Evolutionary conservation across 2,797 vertebrate genomes (phyloP).

Genomic region (Pyrocephalus nanus): DNA sequence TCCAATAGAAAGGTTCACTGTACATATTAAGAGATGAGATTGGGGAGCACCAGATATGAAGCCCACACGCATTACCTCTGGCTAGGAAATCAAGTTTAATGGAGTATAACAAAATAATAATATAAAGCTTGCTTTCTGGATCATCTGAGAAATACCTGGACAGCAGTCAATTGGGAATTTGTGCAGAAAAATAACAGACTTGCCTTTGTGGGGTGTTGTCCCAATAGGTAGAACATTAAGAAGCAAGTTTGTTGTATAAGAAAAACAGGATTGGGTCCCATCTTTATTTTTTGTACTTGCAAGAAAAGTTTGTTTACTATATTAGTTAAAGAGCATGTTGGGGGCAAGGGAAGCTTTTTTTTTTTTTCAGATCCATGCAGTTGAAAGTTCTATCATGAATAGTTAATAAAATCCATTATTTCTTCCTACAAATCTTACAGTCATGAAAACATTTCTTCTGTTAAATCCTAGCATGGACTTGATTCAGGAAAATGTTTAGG

Average conservation of each 20-base stretch:
- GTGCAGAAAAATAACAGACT: slow-evolving; percentile 31
- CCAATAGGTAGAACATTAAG: background rate
- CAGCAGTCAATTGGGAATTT: background rate
- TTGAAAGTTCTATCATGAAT: background rate
- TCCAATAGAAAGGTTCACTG: slow-evolving; percentile 49
- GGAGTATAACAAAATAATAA: slow-evolving; percentile 27
- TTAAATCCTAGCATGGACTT: background rate
- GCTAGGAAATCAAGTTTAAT: slow-evolving; percentile 55
- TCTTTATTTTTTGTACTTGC: background rate
- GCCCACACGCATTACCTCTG: slow-evolving; percentile 12
- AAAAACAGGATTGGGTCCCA: background rate
- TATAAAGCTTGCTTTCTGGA: slow-evolving; percentile 53
- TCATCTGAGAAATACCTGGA: slow-evolving; percentile 36
- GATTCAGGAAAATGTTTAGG: background rate
- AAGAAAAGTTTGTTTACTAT: background rate
- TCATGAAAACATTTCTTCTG: background rate
- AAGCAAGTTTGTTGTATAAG: background rate
- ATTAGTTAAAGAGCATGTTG: background rate
- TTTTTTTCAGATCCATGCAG: background rate
- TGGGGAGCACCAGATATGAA: slow-evolving; percentile 32
- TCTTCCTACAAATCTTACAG: background rate
- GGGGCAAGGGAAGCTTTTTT: background rate
- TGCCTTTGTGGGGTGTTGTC: background rate
- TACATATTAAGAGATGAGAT: slow-evolving; percentile 62
- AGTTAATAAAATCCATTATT: background rate